These are phyloP conservation scores for Bombycilla garrulus DNA, from an alignment of 2,113 vertebrate genomes.

Conservation along the genomic window DNA sequence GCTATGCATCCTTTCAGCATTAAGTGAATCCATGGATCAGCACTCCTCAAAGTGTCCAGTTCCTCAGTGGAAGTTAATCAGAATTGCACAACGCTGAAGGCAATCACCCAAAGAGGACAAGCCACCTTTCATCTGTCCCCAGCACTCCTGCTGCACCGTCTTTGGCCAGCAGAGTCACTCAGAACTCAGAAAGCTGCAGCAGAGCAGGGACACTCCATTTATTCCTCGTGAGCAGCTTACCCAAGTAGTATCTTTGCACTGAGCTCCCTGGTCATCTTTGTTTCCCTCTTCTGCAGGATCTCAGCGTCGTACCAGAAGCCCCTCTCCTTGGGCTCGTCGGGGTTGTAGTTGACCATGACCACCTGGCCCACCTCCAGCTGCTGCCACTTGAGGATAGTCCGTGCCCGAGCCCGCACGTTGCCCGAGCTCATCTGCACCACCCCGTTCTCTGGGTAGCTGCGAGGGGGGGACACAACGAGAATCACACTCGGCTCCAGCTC, in stretches of 20 bases:
- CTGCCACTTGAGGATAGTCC: conserved; percentile 88
- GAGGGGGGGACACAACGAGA: background rate
- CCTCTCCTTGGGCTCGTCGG: conserved; percentile 88
- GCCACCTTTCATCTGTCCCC: background rate
- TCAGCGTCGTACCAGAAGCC: conserved; percentile 97
- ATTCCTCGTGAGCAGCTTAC: conserved; percentile 61
- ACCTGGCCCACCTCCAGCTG: conserved; percentile 88
- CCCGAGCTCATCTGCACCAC: conserved; percentile 80
- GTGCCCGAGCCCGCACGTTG: conserved; percentile 87
- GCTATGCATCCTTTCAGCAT: background rate
- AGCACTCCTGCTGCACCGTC: background rate
- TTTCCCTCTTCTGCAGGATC: conserved; percentile 89
- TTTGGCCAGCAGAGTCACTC: background rate
- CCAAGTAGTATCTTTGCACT: conserved; percentile 86
- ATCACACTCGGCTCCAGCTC: background rate
- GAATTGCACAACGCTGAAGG: fast-evolving
- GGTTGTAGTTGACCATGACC: conserved; percentile 96
- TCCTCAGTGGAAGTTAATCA: background rate
- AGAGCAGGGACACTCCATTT: background rate
- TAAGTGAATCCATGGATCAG: background rate
- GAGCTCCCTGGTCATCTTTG: conserved; percentile 81
- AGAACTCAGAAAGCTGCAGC: background rate
- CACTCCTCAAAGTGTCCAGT: fast-evolving
- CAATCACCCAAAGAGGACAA: background rate
- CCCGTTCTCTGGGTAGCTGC: conserved; percentile 92